Evolutionary conservation across 92 coral and sea anemone species (phyloP).

Genomic region (Virgularia gustaviana): DNA sequence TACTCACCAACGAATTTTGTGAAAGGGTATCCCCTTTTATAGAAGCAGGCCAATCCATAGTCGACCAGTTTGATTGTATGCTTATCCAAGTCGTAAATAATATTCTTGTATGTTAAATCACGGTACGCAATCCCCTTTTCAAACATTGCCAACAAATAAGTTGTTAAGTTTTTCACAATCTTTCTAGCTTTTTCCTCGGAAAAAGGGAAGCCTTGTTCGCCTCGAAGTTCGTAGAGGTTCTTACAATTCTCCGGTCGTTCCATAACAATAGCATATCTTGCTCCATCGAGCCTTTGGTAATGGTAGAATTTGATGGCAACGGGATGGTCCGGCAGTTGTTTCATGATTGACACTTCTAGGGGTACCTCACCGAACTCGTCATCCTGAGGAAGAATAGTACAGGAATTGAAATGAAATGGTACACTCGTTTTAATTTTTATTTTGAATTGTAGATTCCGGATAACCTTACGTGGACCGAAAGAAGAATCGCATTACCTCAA

Average conservation of each 20-base stretch:
- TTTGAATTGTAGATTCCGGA: too few relatives aligned
- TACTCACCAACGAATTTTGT: not conserved
- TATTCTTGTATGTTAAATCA: conserved; percentile 18
- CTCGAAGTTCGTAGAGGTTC: conserved; percentile 9
- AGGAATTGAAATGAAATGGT: not conserved
- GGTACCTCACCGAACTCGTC: conserved; percentile 3
- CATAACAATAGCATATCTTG: conserved; percentile 7
- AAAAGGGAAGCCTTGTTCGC: conserved; percentile 8
- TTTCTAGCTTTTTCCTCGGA: conserved; percentile 1
- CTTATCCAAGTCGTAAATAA: conserved; percentile 13
- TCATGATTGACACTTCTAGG: conserved; percentile 16
- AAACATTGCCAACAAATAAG: not conserved
- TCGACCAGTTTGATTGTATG: conserved; percentile 4
- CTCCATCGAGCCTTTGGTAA: not conserved
- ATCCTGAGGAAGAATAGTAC: not conserved
- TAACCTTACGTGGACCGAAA: too few relatives aligned
- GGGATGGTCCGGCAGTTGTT: conserved; percentile 7
- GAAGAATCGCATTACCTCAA: conserved; percentile 14
- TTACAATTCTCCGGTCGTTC: conserved; percentile 13
- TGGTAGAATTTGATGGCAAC: conserved; percentile 1
- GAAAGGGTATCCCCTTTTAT: conserved; percentile 6
- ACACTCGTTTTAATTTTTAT: too few relatives aligned
- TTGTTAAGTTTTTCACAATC: not conserved
- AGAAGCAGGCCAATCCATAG: conserved; percentile 16
- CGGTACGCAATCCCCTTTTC: not conserved